These are phyloP conservation scores for Illadopsis cleaveri DNA, from an alignment of 2,113 vertebrate genomes.

Conservation along the genomic window DNA sequence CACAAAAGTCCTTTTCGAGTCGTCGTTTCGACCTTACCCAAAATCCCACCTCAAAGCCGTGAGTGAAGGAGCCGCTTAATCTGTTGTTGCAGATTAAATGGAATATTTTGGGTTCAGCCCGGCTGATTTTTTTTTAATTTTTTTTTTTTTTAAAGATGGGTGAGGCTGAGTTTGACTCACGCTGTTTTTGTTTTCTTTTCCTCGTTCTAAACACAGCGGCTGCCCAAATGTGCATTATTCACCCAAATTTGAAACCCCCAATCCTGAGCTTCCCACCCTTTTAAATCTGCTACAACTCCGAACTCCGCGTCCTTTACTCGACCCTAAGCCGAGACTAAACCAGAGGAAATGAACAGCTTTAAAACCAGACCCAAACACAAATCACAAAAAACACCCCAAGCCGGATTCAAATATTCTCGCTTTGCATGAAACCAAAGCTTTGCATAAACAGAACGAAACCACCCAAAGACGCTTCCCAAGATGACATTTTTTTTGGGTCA, in stretches of 20 bases:
- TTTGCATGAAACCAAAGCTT: not conserved
- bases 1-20: not conserved
- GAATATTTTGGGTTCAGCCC: not conserved
- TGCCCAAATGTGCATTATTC: not conserved
- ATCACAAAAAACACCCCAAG: not conserved
- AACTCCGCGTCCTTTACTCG: not conserved
- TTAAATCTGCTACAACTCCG: not conserved
- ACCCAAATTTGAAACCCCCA: not conserved
- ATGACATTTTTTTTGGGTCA: fast-evolving
- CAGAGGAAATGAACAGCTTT: not conserved
- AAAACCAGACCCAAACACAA: not conserved
- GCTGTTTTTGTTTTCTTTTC: not conserved
- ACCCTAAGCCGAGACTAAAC: not conserved
- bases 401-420: not conserved
- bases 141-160: not conserved
- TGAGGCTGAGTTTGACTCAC: not conserved
- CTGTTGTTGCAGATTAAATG: not conserved
- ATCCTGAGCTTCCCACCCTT: not conserved
- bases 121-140: not conserved
- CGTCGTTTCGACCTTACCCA: not conserved
- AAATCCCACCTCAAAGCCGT: not conserved
- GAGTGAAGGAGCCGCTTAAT: not conserved
- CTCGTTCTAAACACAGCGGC: not conserved
- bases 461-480: not conserved
- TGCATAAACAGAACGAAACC: not conserved